Percentiles rank a stretch among this genome's conserved stretches.
These are phyloP conservation scores for Ptychoptera contaminata DNA, from an alignment of 2,888 invertebrate species.

Conservation along the genomic window DNA sequence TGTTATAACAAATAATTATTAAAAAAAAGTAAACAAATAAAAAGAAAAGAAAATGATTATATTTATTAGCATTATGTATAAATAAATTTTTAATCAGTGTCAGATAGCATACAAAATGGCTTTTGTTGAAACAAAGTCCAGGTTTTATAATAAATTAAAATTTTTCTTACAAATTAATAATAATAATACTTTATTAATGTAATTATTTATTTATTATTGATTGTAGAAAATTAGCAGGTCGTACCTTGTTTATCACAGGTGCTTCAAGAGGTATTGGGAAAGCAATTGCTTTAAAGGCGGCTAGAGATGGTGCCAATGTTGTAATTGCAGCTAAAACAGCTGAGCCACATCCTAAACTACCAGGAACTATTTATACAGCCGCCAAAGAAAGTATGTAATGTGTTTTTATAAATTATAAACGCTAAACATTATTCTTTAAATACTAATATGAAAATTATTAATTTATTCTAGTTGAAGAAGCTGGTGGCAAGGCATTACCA, in stretches of 20 bases:
- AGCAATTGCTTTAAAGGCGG: conserved; percentile 83
- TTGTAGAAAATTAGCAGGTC: conserved; percentile 49
- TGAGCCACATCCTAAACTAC: conserved; percentile 37
- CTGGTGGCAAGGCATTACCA: conserved; percentile 64
- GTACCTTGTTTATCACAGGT: conserved; percentile 88
- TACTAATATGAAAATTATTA: neutral
- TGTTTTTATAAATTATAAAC: neutral
- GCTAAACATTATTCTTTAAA: no score
- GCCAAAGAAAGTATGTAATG: conserved; percentile 49
- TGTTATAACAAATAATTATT: no score
- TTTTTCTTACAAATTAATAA: no score
- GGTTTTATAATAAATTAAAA: no score
- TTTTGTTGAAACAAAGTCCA: no score
- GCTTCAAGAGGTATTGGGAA: conserved; percentile 92
- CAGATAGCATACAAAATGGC: no score
- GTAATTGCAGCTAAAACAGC: conserved; percentile 68
- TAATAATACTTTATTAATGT: no score
- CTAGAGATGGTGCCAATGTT: conserved; percentile 68
- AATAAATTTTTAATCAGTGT: no score
- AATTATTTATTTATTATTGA: no score
- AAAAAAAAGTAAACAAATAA: no score
- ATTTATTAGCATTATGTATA: no score
- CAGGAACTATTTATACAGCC: conserved; percentile 61
- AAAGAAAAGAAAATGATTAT: no score
- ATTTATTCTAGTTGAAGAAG: conserved; percentile 51